A percentile compares a stretch with the other conserved stretches of the same genome.
Conservation (phyloP, 1,140 invertebrate species). For the Telenomus remus region DNA sequence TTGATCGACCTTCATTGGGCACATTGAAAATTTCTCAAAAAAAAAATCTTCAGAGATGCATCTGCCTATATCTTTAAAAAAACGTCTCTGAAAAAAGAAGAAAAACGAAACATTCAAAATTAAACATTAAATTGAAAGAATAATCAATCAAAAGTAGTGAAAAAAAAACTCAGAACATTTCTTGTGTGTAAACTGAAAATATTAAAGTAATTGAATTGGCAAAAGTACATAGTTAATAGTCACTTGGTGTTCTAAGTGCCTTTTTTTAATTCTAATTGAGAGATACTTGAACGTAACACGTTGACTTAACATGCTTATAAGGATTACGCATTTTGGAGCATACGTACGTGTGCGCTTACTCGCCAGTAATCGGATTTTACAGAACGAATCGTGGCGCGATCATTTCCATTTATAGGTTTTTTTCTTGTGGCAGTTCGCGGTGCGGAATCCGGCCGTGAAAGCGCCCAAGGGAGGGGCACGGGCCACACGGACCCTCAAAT, state of each 20-base stretch:
- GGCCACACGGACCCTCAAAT: constrained; percentile 35
- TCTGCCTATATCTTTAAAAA: too few species aligned
- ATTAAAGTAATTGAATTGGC: too few species aligned
- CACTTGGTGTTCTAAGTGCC: neutral
- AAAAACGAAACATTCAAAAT: too few species aligned
- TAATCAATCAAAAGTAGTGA: too few species aligned
- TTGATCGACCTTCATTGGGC: too few species aligned
- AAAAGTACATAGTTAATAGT: too few species aligned
- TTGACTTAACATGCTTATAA: constrained; percentile 45
- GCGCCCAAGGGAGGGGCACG: constrained; percentile 33
- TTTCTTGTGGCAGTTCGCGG: constrained; percentile 52
- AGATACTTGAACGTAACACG: constrained; percentile 26
- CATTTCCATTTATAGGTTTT: constrained; percentile 62
- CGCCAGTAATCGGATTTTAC: constrained; percentile 60
- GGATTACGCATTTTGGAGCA: constrained; percentile 34
- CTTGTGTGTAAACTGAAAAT: too few species aligned
- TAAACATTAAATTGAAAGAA: too few species aligned
- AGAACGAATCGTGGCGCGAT: constrained; percentile 54
- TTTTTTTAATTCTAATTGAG: constrained; percentile 29
- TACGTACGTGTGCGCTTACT: constrained; percentile 15
- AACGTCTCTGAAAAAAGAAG: too few species aligned
- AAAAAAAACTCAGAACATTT: too few species aligned
- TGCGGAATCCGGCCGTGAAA: constrained; percentile 32
- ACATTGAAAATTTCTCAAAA: too few species aligned
- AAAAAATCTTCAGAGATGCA: too few species aligned